Evolutionary conservation across 2,888 invertebrate species (phyloP), one percentile per base, ranked within the genome.

Genomic region (Perizoma affinitatum): DNA sequence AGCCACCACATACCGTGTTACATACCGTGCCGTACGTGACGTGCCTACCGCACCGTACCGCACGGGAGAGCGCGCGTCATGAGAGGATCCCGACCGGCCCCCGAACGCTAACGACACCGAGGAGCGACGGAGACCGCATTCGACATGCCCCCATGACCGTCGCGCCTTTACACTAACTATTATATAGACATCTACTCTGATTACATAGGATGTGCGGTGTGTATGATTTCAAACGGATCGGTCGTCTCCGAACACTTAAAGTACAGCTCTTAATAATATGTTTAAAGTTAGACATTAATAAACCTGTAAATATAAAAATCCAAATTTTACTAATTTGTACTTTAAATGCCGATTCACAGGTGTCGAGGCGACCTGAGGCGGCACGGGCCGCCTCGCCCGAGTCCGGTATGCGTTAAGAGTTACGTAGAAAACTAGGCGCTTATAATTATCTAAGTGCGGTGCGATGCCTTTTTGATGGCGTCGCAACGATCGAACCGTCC

Each of bases 301-400:
- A 91, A 92, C 91, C 91, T 92, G 91, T 89, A 92, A 92, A 92
- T 89, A 90, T 84, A 83, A 91, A 89, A 90, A 90, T 91, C 88
- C 84, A 87, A 89, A 90, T 88, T 91, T 90, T 90, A 91, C 91
- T 90, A 90, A 88, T 91, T 92, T 92, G 92, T 91, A 92, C 91
- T 92, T 91, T 91, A 91, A 91, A 90, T 91, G 91, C 90, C 90
- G 89, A 90, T 90, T 84, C 85, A 88, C 90, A 89, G 80, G 88
- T 87, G 84, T 83, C 80, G 90, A 89, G 90, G 88, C 86, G 90
- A 86, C 71, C 84, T 90, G 84, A 83, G 78, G 80, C 78, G 75
- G 74, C 38, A 83, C 84, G 86, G 79, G 80, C 86, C 90, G 88
- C 83, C 90, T 87, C 90, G 84, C 82, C 84, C 86, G 86, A 81